phyloP scores from a whole-genome alignment of 2,888 invertebrate genomes.

The Tanypteryx hageni region DNA sequence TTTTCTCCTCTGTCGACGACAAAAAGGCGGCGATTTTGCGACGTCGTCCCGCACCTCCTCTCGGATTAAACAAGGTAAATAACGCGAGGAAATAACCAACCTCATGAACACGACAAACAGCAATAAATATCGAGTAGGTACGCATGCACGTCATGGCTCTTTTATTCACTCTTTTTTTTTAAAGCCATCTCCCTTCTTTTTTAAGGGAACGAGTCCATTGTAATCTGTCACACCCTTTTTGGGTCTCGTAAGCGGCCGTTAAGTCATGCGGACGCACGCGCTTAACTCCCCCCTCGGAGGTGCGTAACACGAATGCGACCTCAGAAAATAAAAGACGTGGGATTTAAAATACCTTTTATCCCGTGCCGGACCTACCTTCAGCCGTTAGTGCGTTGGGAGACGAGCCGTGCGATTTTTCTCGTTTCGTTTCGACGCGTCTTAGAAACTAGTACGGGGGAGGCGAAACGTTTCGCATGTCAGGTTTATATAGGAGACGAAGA shows the following conservation, averaged over 20 bases:
- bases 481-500: not conserved
- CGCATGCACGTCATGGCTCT: slow-evolving; percentile 4
- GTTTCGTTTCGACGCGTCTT: not conserved
- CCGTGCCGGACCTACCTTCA: slow-evolving; percentile 26
- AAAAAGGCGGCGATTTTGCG: not conserved
- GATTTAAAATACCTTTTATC: not conserved
- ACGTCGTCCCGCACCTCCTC: not conserved
- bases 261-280: slow-evolving; percentile 24
- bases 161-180: not conserved
- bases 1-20: no score
- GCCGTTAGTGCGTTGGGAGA: slow-evolving; percentile 1
- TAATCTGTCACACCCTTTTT: slow-evolving; percentile 7
- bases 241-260: not conserved
- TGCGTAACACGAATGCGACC: not conserved
- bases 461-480: not conserved
- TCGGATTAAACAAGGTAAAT: not conserved
- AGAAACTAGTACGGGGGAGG: not conserved
- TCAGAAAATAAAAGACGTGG: not conserved
- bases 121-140: not conserved
- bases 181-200: not conserved
- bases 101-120: slow-evolving; percentile 10
- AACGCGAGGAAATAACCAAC: not conserved
- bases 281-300: not conserved
- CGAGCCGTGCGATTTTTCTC: not conserved
- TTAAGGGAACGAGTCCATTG: not conserved